Evolutionary conservation across 2,888 invertebrate genomes (phyloP).

Genomic region (Kryphioiulus occultus): DNA sequence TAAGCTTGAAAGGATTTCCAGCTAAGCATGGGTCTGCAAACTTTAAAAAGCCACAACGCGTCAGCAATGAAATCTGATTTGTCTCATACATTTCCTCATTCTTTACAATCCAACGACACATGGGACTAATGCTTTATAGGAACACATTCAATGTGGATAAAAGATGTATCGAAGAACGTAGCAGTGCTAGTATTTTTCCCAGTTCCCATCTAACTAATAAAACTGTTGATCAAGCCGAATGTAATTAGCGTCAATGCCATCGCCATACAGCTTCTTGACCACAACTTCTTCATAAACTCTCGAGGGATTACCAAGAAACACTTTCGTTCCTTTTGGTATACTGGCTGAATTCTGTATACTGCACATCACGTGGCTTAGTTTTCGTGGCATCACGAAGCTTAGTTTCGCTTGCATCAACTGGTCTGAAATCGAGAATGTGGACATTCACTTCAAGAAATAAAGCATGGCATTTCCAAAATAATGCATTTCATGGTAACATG

Average conservation of each 20-base stretch:
- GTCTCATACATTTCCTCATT: background rate
- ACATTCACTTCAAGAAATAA: background rate
- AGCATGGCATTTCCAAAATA: background rate
- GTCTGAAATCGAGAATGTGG: background rate
- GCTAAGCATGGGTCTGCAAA: background rate
- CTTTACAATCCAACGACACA: background rate
- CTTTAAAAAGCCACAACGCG: slow-evolving; percentile 1
- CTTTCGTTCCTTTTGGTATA: background rate
- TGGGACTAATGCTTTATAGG: background rate
- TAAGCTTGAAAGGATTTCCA: background rate
- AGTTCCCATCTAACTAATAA: too few relatives aligned
- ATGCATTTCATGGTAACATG: background rate
- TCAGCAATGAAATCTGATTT: background rate
- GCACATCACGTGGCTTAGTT: too few relatives aligned
- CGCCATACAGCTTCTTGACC: background rate
- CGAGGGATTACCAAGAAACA: background rate
- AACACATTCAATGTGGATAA: background rate
- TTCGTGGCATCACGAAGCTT: too few relatives aligned
- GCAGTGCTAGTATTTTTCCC: too few relatives aligned
- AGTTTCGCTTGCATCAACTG: background rate
- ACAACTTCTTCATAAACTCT: background rate
- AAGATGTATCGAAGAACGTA: background rate
- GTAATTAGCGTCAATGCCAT: background rate
- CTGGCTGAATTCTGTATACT: too few relatives aligned
- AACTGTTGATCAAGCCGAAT: background rate